Base-by-base conservation (phyloP, 2,113 vertebrate species). In the Eurystomus gularis region DNA sequence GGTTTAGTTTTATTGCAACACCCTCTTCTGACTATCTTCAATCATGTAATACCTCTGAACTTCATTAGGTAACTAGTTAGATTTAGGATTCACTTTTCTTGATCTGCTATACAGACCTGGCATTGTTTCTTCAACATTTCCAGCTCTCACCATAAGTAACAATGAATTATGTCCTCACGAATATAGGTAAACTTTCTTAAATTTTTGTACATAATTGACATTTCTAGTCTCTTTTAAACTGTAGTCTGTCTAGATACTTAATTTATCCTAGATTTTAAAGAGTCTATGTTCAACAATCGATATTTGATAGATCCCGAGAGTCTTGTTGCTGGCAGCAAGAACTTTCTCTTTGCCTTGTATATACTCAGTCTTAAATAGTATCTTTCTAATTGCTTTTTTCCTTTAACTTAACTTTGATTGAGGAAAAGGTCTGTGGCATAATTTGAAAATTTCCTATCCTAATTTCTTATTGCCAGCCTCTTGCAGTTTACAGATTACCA, bases 191-290 rank as follows among this genome's bases (percentile, higher is more conserved):
- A 12, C 39, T 94, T 94, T 80, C 76, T 94, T 87, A 81, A n/a
- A 71, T 93, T 17, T 79, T 80, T 89, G 75, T 44, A 82, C 13
- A 39, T 71, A 96, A 96, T 51, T 95, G 60, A 89, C 83, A 60
- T 73, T 66, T 94, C 62, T 68, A 58, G 51, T 83, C 6, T 88
- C 25, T 93, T 96, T 90, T 54, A 78, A 94, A 73, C 51, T 81
- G 42, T 79, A 55, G 83, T 57, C 65, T 80, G 37, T 61, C 85
- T 92, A 46, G 82, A 81, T 58, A 76, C 71, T 92, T 96, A 95
- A 96, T 92, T 95, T 51, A 33, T 37, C 52, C 66, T 84, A 68
- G 35, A 73, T 97, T 96, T 95, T 97, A 81, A 93, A 95, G n/a
- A 48, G 39, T 37, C 37, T 97, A 31, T 68, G 52, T 93, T 97